These are phyloP conservation scores for Gulo gulo DNA, from an alignment of 2,113 vertebrate genomes.

Conservation along the genomic window DNA sequence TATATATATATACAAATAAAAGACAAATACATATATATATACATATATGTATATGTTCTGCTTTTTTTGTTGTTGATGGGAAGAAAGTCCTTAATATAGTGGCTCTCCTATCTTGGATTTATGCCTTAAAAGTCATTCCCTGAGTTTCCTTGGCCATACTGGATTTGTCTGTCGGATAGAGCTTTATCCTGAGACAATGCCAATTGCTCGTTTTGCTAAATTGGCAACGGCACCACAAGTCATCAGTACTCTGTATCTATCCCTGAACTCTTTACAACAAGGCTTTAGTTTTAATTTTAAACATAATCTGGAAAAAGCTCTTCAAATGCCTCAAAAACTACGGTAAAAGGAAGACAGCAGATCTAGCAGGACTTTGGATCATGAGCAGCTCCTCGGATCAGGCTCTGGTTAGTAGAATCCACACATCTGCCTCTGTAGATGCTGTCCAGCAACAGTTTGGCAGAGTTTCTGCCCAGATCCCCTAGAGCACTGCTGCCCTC, in stretches of 20 bases:
- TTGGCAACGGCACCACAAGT: background rate
- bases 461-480: constrained; percentile 89
- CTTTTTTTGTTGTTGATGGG: background rate
- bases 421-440: constrained; percentile 90
- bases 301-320: background rate
- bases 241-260: background rate
- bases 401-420: constrained; percentile 92
- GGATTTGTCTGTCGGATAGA: background rate
- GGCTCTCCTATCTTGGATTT: background rate
- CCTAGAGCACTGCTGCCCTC: constrained; percentile 86
- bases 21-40: background rate
- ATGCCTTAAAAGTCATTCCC: background rate
- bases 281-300: constrained; percentile 29
- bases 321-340: background rate
- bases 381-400: constrained; percentile 88
- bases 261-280: background rate
- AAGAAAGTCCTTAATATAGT: background rate
- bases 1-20: background rate
- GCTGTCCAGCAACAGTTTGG: constrained; percentile 90
- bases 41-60: background rate
- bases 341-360: constrained; percentile 88
- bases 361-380: constrained; percentile 91
- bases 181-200: background rate
- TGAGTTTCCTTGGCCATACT: background rate
- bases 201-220: background rate